phyloP scores from a whole-genome alignment of 2,113 vertebrate species.

The Stegastes partitus region DNA sequence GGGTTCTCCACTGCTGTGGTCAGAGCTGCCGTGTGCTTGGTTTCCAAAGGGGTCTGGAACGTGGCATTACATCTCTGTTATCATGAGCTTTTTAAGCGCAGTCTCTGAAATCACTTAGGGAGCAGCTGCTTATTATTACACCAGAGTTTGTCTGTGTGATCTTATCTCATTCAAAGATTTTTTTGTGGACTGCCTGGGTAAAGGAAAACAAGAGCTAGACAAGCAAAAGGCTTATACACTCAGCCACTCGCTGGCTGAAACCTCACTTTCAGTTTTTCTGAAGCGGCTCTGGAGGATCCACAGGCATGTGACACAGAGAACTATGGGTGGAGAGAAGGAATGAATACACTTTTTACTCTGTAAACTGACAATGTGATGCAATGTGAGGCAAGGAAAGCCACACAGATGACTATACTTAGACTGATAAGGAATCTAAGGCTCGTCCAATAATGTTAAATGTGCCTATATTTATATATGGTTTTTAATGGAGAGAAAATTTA shows the following conservation, averaged over 20 bases:
- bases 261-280: slow-evolving; percentile 48
- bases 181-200: slow-evolving; percentile 59
- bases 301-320: slow-evolving; percentile 27
- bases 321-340: neutral
- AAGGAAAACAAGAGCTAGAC: slow-evolving; percentile 70
- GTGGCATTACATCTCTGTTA: slow-evolving; percentile 69
- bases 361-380: neutral
- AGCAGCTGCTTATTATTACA: slow-evolving; percentile 85
- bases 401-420: neutral
- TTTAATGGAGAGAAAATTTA: slow-evolving; percentile 3
- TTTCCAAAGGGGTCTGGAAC: slow-evolving; percentile 61
- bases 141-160: slow-evolving; percentile 79
- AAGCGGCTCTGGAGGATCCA: slow-evolving; percentile 32
- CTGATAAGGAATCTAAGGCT: neutral
- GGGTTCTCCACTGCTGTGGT: slow-evolving; percentile 7
- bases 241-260: slow-evolving; percentile 48
- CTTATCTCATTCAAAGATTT: slow-evolving; percentile 81
- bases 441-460: neutral
- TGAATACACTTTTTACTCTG: neutral
- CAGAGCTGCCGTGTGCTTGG: slow-evolving; percentile 42
- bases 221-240: slow-evolving; percentile 62
- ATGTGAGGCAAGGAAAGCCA: neutral
- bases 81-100: slow-evolving; percentile 75
- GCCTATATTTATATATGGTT: neutral
- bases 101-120: slow-evolving; percentile 78